Base-by-base conservation (phyloP, 2,113 vertebrate species). In the Puma concolor region DNA sequence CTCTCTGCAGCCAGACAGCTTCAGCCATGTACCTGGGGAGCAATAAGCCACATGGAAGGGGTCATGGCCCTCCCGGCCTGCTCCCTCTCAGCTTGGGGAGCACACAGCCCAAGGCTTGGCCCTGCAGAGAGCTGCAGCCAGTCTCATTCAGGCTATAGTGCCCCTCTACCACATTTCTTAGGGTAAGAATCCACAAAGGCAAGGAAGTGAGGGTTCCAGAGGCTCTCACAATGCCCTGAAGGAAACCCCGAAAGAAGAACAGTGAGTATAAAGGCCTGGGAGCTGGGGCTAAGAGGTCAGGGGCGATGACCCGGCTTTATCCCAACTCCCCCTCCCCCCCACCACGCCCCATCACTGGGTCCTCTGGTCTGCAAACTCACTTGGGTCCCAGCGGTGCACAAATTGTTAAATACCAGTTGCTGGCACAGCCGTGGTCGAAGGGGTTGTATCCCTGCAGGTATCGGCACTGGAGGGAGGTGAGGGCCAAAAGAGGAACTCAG, bases 21-120 rank as follows among this genome's bases (percentile, higher is more conserved):
- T 97, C 41, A 3, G 95, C 81, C 98, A 98, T 97, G 31, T 98
- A 98, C 96, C 98, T 98, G 64, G 41, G n/a, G 81, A 91, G 85
- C 31, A 31, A 84, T 10, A 89, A 83, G 57, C 41, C 86, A 76
- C 77, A n/a, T 8, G 33, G 23, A 16, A 84, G 91, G 41, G 29
- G 82, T 77, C 11, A 15, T 2, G 25, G 52, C 16, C 38, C 72
- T 41, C 72, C 41, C 12, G 9, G 71, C 52, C 63, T 14, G 23
- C n/a, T 25, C 6, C 17, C 29, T 8, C 36, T 88, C 80, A 57
- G 60, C 36, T 19, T 52, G 25, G 31, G 67, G 50, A 63, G 15
- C 72, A 81, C n/a, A 64, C 3, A 23, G 29, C 27, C 69, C 27
- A 23, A 69, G 29, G 21, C 9, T 11, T 19, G 41, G 50, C 29